Evolutionary conservation across 2,113 vertebrate species (phyloP), one percentile per base, ranked within the genome.

Genomic region (Alexandromys fortis): DNA sequence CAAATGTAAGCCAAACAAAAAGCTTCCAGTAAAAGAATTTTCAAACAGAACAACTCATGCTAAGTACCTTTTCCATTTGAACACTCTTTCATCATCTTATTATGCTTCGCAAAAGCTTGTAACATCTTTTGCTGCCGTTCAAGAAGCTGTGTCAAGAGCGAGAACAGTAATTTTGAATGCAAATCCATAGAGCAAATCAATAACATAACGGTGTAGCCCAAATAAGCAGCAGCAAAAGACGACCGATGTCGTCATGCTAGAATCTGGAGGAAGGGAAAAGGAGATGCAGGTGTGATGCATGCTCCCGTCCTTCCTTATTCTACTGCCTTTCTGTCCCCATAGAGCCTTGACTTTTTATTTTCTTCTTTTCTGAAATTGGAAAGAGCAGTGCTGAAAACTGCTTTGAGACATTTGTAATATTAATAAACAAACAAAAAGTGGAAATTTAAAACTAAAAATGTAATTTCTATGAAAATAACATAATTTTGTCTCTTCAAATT

Each of bases 41-140:
- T 86, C 35, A 45, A 30, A 90, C 49, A 22, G 68, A 94, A 42
- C 70, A 86, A 91, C 67, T 47, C 12, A 70, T 92, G n/a, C 24
- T 17, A 75, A 90, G 70, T 98, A 99, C 99, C 99, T 99, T 98
- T 99, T 97, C 99, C 99, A 77, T 99, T 96, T 96, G 99, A 99
- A 91, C 99, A 99, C 26, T 99, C 99, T 68, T 98, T 98, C 99
- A 99, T 99, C 98, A 99, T 98, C 95, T 98, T 98, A 98, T 99
- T 99, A 98, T 99, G 99, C 96, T 99, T 99, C 75, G 97, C 97
- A 98, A 99, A 99, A 79, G 99, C 99, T 61, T 97, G 95, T 89
- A 98, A 96, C 99, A 99, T 98, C 89, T 98, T 98, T 76, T 98
- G 98, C 73, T 98, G 98, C 94, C 92, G 99, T 58, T 98, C 96